These are phyloP conservation scores for Lobophora halterata DNA, from an alignment of 2,888 invertebrate species.

Conservation along the genomic window DNA sequence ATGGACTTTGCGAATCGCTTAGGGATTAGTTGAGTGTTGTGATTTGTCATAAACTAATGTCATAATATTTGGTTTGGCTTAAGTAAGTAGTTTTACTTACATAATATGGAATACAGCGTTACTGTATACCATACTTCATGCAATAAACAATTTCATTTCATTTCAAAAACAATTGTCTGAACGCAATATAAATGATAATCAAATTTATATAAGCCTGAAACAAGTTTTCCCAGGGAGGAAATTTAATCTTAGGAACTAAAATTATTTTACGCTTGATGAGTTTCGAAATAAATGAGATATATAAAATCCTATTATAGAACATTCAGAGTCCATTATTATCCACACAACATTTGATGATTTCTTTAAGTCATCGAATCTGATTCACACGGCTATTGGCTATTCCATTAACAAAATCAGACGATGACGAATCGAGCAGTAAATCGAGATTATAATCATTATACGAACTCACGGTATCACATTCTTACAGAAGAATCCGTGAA, in stretches of 20 bases:
- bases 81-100: too few species aligned
- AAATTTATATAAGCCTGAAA: too few species aligned
- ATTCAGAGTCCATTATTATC: constrained; percentile 8
- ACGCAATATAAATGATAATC: too few species aligned
- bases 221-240: too few species aligned
- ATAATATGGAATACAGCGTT: too few species aligned
- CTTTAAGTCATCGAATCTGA: constrained; percentile 42
- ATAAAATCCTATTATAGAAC: constrained; percentile 4
- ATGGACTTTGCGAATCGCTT: constrained; percentile 20
- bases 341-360: constrained; percentile 23
- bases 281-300: not conserved
- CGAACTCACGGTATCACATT: constrained; percentile 64
- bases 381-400: constrained; percentile 75
- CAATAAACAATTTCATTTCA: too few species aligned
- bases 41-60: too few species aligned
- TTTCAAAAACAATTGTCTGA: too few species aligned
- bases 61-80: too few species aligned
- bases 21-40: constrained; percentile 7
- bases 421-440: constrained; percentile 77
- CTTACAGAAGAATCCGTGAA: constrained; percentile 68
- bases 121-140: too few species aligned
- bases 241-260: too few species aligned
- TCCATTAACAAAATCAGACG: constrained; percentile 77
- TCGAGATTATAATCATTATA: constrained; percentile 77
- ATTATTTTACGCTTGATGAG: constrained; percentile 7